phyloP scores from a whole-genome alignment of 1,140 invertebrate species.

The Sipha flava region DNA sequence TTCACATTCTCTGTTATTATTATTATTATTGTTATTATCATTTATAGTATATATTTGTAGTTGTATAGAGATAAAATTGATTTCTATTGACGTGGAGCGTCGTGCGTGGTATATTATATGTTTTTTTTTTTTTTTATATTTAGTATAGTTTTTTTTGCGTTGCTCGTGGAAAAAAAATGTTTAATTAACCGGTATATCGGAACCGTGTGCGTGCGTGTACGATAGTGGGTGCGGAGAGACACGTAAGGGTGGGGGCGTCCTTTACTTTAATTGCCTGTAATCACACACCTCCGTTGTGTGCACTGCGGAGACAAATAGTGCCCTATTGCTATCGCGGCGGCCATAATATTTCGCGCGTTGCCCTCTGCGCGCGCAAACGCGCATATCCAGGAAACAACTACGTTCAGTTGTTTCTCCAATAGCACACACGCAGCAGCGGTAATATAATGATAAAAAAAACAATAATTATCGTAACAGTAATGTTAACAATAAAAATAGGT shows the following conservation, averaged over 20 bases:
- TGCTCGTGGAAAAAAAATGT: neutral
- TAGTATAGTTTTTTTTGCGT: neutral
- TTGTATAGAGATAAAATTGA: too few species aligned
- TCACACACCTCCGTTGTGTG: neutral
- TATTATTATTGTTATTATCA: neutral
- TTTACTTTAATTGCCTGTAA: constrained; percentile 11
- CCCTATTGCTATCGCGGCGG: constrained; percentile 2
- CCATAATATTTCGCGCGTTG: constrained; percentile 4
- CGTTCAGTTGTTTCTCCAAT: constrained; percentile 5
- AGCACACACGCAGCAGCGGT: neutral
- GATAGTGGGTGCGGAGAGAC: neutral
- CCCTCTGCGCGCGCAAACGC: neutral
- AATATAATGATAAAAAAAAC: neutral
- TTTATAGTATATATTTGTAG: too few species aligned
- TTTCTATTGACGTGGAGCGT: neutral
- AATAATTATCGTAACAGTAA: neutral
- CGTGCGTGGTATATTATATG: neutral
- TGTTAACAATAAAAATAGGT: neutral
- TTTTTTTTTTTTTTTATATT: neutral
- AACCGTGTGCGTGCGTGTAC: neutral
- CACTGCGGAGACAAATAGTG: constrained; percentile 3
- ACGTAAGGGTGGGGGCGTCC: neutral
- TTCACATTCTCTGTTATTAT: neutral
- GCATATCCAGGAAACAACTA: neutral
- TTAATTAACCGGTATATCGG: constrained; percentile 6